Evolutionary conservation across 2,797 vertebrate species (phyloP).

Genomic region (Brachyrhaphis roseni): DNA sequence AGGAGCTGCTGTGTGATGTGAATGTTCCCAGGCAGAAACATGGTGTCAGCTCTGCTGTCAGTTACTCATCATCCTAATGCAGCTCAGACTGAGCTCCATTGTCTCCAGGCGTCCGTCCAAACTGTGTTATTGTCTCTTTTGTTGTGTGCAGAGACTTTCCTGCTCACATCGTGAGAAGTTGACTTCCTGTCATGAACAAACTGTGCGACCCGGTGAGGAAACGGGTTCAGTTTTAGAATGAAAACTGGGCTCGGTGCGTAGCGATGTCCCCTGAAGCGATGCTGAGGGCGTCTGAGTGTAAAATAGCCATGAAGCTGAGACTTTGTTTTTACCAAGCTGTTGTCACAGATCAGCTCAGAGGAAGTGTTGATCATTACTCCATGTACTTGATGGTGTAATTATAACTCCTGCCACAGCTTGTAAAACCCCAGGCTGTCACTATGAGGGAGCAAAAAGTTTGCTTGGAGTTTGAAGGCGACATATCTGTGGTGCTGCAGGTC

Average conservation of each 20-base stretch:
- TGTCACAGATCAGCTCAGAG: constrained; percentile 17
- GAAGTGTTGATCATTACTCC: background rate
- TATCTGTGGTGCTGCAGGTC: background rate
- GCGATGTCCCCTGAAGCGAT: background rate
- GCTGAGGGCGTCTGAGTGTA: constrained; percentile 6
- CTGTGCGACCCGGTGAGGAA: background rate
- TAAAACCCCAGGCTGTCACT: background rate
- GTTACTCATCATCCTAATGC: constrained; percentile 8
- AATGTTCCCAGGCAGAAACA: background rate
- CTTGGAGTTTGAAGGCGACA: background rate
- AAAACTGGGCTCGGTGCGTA: background rate
- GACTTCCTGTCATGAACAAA: constrained; percentile 3
- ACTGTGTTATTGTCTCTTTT: constrained; percentile 3
- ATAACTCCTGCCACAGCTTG: constrained; percentile 8
- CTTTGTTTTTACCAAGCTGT: constrained; percentile 26
- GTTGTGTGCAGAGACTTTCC: background rate
- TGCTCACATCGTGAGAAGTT: background rate
- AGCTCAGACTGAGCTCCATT: constrained; percentile 11
- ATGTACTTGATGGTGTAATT: background rate
- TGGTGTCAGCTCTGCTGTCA: constrained; percentile 5
- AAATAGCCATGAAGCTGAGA: constrained; percentile 10
- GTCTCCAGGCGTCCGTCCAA: constrained; percentile 18
- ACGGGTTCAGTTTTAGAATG: background rate
- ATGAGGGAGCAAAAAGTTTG: background rate
- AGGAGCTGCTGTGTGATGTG: background rate